Evolutionary conservation across 1,140 invertebrate species (phyloP), one percentile per base, ranked within the genome.

Genomic region (Ostrea edulis): DNA sequence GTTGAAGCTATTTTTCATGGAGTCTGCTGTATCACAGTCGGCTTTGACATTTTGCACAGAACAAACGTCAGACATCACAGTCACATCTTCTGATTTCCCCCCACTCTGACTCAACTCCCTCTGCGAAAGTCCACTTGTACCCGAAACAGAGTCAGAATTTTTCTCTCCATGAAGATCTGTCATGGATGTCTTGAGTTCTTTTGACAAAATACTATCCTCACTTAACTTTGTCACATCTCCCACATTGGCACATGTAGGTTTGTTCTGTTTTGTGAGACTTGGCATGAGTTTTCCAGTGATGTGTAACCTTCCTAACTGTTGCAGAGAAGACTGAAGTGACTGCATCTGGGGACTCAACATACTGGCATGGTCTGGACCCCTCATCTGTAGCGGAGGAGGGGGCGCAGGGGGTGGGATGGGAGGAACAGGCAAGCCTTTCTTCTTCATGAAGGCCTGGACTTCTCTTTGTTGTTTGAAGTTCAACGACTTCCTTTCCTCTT

Each of bases 401-500:
- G 87, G 87, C n/a, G 86, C 54, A 20, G 88, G 88, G 35, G 88
- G 88, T 29, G 86, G 86, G 55, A 88, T 55, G 82, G 87, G 52
- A 58, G 87, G 85, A 20, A 90, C 68, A 84, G 83, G 77, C 25
- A 89, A 84, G 14, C 90, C 91, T 35, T 88, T 86, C 29, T 77
- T 86, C 25, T 81, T 85, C 68, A 88, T 82, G 84, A 91, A 92
- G 5, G 81, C 87, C 58, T 87, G 68, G 2, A 89, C 52, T 84
- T 91, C 91, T 54, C 85, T 86, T 53, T 91, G 88, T n/a, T 92
- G 90, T 58, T 77, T 86, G 53, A 87, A 58, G 4, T 88, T 77
- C 53, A 92, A 85, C 58, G 89, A 85, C 20, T 88, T 87, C 54
- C 86, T 54, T 84, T 92, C 89, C 65, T 88, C 82, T 25, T 83